These are phyloP conservation scores for Aplodontia rufa DNA, from an alignment of 2,113 vertebrate genomes.

Conservation along the genomic window DNA sequence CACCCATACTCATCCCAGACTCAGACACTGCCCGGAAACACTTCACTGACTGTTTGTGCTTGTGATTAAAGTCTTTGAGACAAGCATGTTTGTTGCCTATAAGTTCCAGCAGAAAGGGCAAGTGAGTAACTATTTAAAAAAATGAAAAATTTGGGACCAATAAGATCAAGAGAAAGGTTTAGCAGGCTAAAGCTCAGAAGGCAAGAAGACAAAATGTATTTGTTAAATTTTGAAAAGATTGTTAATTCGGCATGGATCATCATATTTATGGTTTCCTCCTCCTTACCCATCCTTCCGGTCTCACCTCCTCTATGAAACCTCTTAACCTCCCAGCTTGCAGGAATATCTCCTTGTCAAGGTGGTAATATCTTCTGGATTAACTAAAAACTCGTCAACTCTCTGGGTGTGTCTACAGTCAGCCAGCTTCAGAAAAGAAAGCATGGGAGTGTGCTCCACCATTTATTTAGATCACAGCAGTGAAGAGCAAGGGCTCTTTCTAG, in stretches of 20 bases:
- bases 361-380: not conserved
- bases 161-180: not conserved
- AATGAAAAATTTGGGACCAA: not conserved
- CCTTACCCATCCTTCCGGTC: not conserved
- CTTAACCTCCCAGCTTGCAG: not conserved
- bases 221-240: not conserved
- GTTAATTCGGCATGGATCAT: not conserved
- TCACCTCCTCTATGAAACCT: not conserved
- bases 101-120: not conserved
- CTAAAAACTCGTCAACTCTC: not conserved
- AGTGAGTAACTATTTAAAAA: slow-evolving; percentile 10
- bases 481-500: not conserved
- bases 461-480: not conserved
- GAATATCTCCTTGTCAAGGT: not conserved
- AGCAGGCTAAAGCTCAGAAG: not conserved
- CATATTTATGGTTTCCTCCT: not conserved
- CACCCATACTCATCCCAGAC: not conserved
- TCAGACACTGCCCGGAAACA: not conserved
- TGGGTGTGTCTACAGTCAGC: not conserved
- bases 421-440: not conserved
- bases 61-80: slow-evolving; percentile 12
- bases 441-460: not conserved
- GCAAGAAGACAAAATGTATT: not conserved
- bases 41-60: not conserved
- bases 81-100: not conserved